Conservation (phyloP, 2,113 vertebrate species). For the Brienomyrus brachyistius region DNA sequence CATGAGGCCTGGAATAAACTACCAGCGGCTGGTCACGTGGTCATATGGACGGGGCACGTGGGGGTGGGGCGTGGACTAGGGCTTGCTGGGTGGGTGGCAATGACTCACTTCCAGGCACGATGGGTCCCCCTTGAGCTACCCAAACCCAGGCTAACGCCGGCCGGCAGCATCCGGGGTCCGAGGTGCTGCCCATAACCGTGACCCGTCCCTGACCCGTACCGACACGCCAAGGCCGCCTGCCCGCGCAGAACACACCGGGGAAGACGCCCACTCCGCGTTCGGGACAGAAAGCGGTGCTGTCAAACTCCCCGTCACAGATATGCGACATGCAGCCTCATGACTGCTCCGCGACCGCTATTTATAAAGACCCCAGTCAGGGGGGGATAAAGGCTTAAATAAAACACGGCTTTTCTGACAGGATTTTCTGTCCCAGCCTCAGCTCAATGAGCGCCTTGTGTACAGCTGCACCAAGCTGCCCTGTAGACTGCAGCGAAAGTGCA, state of each 20-base stretch:
- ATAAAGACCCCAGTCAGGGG: background rate
- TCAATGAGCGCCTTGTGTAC: background rate
- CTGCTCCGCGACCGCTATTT: background rate
- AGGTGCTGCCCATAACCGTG: background rate
- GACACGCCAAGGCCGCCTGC: background rate
- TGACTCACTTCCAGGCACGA: background rate
- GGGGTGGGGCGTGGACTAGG: constrained; percentile 17
- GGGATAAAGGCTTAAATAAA: background rate
- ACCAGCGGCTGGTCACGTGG: constrained; percentile 4
- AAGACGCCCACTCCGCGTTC: background rate
- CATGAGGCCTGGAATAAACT: constrained; percentile 34
- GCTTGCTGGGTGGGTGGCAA: background rate
- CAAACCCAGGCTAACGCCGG: background rate
- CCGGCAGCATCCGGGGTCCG: background rate
- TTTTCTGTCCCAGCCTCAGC: background rate
- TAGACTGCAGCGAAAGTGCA: background rate
- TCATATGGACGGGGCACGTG: constrained; percentile 15
- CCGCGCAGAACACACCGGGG: background rate
- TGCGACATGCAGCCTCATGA: background rate
- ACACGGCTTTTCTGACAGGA: background rate
- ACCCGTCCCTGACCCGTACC: background rate
- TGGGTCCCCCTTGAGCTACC: background rate
- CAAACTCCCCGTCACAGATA: background rate
- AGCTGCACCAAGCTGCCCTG: background rate
- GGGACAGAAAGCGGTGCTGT: background rate